Base-by-base conservation (phyloP, 2,888 invertebrate genomes). In the Ectemnius continuus region DNA sequence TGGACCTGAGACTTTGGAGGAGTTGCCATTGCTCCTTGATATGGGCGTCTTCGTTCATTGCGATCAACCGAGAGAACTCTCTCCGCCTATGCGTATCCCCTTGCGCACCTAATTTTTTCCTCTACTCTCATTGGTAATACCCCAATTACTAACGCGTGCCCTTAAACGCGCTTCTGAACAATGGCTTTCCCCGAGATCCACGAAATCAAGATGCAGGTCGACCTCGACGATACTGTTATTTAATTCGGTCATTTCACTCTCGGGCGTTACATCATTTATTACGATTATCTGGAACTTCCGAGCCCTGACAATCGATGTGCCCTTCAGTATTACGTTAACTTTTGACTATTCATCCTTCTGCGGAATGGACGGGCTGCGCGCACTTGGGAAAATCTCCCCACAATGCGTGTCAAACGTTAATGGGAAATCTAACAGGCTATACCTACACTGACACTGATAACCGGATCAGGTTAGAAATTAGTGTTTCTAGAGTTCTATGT, bases 1-100 rank as follows among this genome's bases (percentile, higher is more conserved):
- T 93, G 18, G 91, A 91, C 80, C 93, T 92, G 67, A 94, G 89
- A 77, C 91, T 91, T 76, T 92, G 91, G 18, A 93, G 87, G 57
- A 93, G 88, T 80, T 92, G 92, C 87, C 92, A 92, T 83, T 91
- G 91, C 83, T 92, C 88, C 67, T 80, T 87, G n/a, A 71, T 68
- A 20, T 81, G 77, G 72, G 71, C 70, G 65, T 88, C 84, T 58
- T 88, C 87, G 26, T 72, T 75, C 87, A 87, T 87, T 56, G 45
- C 63, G 66, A 20, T 65, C 52, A 65, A 46, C 11, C 36, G 36
- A 36, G 36, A 36, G 36, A 36, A 11, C 36, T 23, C 36, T 36
- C 36, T 36, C 36, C 8, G 11, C 36, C 8, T 36, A 36, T 36
- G 11, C 11, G 8, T 8, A 36, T 11, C 36, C 36, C 36, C 11